These are phyloP conservation scores for Melanocharis versteri DNA, from an alignment of 2,113 vertebrate genomes.

Conservation along the genomic window DNA sequence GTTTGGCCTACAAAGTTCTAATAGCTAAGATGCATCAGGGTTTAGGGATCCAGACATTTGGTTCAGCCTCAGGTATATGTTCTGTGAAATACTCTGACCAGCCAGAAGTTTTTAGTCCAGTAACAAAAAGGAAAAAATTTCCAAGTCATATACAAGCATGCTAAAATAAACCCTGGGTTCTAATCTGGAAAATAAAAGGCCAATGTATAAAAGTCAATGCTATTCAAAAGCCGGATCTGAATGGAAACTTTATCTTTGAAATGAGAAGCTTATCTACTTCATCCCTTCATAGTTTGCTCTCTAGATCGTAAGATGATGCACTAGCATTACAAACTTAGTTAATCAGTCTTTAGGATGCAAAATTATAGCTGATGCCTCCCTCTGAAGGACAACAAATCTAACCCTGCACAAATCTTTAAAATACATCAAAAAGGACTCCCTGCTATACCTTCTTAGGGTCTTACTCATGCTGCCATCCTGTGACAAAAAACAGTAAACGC, in stretches of 20 bases:
- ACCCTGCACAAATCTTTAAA: not conserved
- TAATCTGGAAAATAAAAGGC: not conserved
- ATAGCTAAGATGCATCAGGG: not conserved
- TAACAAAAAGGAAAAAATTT: not conserved
- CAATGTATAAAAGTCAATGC: not conserved
- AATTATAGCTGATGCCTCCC: not conserved
- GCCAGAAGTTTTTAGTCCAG: not conserved
- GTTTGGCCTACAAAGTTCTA: not conserved
- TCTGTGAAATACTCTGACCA: not conserved
- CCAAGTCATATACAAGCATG: not conserved
- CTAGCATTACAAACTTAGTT: not conserved
- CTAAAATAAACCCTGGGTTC: not conserved
- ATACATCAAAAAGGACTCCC: not conserved
- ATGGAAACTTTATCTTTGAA: not conserved
- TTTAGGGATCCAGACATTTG: not conserved
- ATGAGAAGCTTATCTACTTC: not conserved
- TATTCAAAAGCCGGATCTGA: not conserved
- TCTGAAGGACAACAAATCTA: not conserved
- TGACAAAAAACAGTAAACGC: constrained; percentile 71
- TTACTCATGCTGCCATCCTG: constrained; percentile 82
- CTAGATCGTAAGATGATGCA: not conserved
- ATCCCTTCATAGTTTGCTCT: not conserved
- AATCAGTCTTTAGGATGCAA: not conserved
- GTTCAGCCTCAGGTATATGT: not conserved
- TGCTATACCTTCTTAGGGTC: constrained; percentile 1